Base-by-base conservation (phyloP, 2,888 invertebrate genomes). In the Bibio marci region DNA sequence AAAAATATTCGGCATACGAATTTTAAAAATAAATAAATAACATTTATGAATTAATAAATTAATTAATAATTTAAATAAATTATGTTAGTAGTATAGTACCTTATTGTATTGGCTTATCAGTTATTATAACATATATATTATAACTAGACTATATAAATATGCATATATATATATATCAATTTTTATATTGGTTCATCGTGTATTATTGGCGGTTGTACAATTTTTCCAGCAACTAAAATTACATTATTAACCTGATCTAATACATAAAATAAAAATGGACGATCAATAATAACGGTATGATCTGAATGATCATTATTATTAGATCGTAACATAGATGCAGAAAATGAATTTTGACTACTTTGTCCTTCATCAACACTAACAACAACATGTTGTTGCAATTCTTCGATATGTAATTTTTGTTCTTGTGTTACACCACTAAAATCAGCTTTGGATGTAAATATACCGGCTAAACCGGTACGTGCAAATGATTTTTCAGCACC, bases 201-300 rank as follows among this genome's bases (percentile, higher is more conserved):
- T 3, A 37, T 22, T 22, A 6, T 17, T 26, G 33, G 28, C 11
- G 74, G 73, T 41, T 69, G 64, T 15, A 59, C 62, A 31, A 73
- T 57, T 51, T 72, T 72, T 30, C 73, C 74, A 3, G 71, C 69
- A 18, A 71, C 69, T 3, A 76, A 64, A 1, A 73, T 65, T 17
- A 73, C 62, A 42, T 71, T 65, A 45, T 70, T 69, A 35, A 67
- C 53, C 25, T 63, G 63, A 45, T 76, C 73, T 32, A 71, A 52
- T 17, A 76, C 68, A 52, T 70, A 76, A 57, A 73, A 76, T 40
- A 72, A 56, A 57, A 76, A 76, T 1, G 76, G 72, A 38, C 68
- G 69, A 44, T 74, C 70, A 1, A 73, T 66, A 38, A 59, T 62
- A 50, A 75, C 64, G 13, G 54, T 55, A 17, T 46, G 44, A 17